Evolutionary conservation across 2,888 invertebrate genomes (phyloP).

Genomic region (Stenolophus ochropezus): DNA sequence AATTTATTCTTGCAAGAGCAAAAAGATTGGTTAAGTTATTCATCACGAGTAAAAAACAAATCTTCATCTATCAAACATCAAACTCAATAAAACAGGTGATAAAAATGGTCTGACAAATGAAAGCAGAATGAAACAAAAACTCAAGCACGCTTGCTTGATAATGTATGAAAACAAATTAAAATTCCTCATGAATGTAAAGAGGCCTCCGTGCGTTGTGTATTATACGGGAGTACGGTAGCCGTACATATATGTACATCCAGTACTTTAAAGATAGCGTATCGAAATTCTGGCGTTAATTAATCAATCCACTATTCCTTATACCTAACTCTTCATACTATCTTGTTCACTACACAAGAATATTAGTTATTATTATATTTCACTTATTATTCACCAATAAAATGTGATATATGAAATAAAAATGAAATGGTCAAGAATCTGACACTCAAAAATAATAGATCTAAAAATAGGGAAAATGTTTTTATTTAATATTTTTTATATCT

Average conservation of each 20-base stretch:
- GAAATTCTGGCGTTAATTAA: background rate
- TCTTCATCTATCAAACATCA: conserved; percentile 55
- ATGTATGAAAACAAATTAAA: conserved; percentile 56
- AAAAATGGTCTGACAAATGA: conserved; percentile 57
- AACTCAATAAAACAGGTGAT: conserved; percentile 53
- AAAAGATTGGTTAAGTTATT: conserved; percentile 24
- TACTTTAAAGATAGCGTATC: conserved; percentile 4
- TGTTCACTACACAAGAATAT: background rate
- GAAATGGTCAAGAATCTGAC: too few species aligned
- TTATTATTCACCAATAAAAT: too few species aligned
- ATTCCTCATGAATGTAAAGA: conserved; percentile 56
- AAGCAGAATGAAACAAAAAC: conserved; percentile 47
- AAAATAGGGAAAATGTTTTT: too few species aligned
- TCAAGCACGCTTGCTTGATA: conserved; percentile 49
- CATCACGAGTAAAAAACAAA: conserved; percentile 36
- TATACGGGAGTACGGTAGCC: background rate
- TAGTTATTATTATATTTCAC: too few species aligned
- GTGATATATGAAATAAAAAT: too few species aligned
- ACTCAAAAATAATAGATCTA: too few species aligned
- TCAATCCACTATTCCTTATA: background rate
- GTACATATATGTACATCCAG: conserved; percentile 11
- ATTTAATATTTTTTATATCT: too few species aligned
- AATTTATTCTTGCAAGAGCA: conserved; percentile 21
- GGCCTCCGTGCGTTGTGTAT: background rate
- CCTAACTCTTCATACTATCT: background rate